Percentiles rank a stretch among this genome's conserved stretches.
Evolutionary conservation across 2,888 invertebrate genomes (phyloP).

Genomic region (Ophonus ardosiacus): DNA sequence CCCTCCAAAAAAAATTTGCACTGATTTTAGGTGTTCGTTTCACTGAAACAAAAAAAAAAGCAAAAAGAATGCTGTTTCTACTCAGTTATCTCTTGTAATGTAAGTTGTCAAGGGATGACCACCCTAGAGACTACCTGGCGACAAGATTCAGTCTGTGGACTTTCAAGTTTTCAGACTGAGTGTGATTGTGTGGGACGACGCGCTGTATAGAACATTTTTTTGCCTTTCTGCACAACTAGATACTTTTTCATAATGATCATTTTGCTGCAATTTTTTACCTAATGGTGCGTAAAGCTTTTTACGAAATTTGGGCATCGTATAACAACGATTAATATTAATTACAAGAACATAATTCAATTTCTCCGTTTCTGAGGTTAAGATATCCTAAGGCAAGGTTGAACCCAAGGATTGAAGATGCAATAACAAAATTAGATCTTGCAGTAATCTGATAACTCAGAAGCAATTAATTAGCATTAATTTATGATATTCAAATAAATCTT

Average conservation of each 20-base stretch:
- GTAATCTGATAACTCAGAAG: neutral
- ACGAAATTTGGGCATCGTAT: neutral
- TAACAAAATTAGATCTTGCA: neutral
- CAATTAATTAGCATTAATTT: neutral
- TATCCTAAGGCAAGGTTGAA: neutral
- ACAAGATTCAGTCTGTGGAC: neutral
- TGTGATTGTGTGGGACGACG: neutral
- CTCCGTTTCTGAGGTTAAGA: neutral
- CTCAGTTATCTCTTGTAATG: neutral
- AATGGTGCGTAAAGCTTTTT: neutral
- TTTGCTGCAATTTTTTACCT: neutral
- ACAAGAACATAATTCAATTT: neutral
- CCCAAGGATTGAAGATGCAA: slow-evolving; percentile 6
- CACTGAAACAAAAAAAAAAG: too few relatives aligned
- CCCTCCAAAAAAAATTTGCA: too few relatives aligned
- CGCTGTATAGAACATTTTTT: neutral
- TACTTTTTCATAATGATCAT: too few relatives aligned
- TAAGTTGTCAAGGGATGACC: neutral
- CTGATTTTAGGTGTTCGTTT: too few relatives aligned
- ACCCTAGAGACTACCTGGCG: neutral
- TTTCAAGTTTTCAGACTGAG: neutral
- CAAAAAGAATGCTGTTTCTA: too few relatives aligned
- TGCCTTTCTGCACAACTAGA: neutral
- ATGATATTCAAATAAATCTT: neutral
- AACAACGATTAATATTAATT: neutral